phyloP scores from a whole-genome alignment of 1,140 invertebrate genomes.

The Samia ricini region DNA sequence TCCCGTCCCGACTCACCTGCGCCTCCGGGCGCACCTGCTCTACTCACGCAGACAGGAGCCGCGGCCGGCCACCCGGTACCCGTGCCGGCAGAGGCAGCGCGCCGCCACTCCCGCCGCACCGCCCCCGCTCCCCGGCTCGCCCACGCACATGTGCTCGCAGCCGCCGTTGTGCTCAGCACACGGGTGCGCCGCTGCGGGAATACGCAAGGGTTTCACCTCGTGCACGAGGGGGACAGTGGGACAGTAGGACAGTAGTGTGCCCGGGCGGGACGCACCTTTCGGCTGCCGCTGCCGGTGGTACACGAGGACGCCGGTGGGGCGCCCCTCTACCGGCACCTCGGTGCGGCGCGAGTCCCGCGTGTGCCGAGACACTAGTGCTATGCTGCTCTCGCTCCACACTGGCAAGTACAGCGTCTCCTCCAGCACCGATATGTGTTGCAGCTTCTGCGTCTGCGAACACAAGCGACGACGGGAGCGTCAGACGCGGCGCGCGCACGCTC shows the following conservation, averaged over 20 bases:
- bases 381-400: conserved; percentile 81
- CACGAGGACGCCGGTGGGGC: conserved; percentile 82
- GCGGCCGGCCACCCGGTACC: conserved; percentile 79
- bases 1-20: conserved; percentile 18
- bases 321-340: conserved; percentile 42
- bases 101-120: conserved; percentile 48
- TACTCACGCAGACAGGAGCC: conserved; percentile 81
- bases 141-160: conserved; percentile 87
- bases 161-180: conserved; percentile 84
- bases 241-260: neutral
- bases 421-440: conserved; percentile 85
- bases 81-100: conserved; percentile 84
- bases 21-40: conserved; percentile 21
- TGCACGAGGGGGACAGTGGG: neutral
- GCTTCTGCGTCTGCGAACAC: conserved; percentile 78
- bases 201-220: conserved; percentile 9
- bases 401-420: conserved; percentile 83
- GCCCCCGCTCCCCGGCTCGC: neutral
- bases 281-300: conserved; percentile 88
- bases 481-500: too few relatives aligned
- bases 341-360: neutral
- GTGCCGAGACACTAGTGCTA: conserved; percentile 66
- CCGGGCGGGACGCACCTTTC: conserved; percentile 53
- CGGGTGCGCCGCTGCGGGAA: conserved; percentile 80
- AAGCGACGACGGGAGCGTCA: neutral